These are phyloP conservation scores for Cantharis rustica DNA, from an alignment of 2,888 invertebrate species.

Conservation along the genomic window DNA sequence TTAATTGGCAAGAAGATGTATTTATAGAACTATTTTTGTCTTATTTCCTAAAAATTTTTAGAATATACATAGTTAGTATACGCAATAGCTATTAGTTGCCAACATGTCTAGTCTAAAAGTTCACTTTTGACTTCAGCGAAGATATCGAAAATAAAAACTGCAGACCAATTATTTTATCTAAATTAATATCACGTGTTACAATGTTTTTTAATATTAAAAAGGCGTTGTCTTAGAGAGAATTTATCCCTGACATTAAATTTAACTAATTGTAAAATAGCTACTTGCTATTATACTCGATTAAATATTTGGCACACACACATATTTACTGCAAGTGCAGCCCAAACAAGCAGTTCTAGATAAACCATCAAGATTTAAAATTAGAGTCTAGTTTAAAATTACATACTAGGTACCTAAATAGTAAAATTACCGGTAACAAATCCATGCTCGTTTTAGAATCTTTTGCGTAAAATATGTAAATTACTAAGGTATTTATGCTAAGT, in stretches of 20 bases:
- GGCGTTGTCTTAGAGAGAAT: not conserved
- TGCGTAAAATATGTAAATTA: not conserved
- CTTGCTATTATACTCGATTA: not conserved
- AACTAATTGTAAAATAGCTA: not conserved
- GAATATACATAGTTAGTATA: not conserved
- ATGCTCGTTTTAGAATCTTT: not conserved
- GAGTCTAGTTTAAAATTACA: not conserved
- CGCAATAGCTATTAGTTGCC: not conserved
- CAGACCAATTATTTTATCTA: too few relatives aligned
- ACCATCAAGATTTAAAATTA: not conserved
- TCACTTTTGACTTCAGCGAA: not conserved
- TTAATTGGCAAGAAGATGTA: not conserved
- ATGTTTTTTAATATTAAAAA: not conserved
- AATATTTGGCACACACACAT: constrained; percentile 18
- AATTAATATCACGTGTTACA: not conserved
- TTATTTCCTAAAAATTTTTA: not conserved
- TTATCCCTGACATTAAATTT: not conserved
- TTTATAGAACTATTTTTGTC: not conserved
- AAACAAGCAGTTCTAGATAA: constrained; percentile 14
- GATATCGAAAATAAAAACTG: not conserved
- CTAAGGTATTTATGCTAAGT: not conserved
- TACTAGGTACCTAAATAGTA: not conserved
- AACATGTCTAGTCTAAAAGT: not conserved
- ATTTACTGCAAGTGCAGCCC: constrained; percentile 13
- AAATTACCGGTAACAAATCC: not conserved